Percentiles rank a stretch among this genome's conserved stretches.
phyloP scores from a whole-genome alignment of 2,113 vertebrate species.

The Odontophorus gujanensis region DNA sequence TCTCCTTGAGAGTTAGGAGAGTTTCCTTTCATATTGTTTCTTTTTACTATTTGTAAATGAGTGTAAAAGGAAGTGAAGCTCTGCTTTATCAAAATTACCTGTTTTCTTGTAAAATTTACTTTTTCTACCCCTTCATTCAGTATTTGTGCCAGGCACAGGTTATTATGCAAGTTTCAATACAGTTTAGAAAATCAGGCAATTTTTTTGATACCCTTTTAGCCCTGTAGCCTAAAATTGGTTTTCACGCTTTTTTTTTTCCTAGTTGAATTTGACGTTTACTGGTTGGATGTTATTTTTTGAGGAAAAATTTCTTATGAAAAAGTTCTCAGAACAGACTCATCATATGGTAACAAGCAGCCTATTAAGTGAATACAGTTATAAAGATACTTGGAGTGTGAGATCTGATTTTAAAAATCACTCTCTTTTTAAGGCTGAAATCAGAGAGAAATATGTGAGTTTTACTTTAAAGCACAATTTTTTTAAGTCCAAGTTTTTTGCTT shows the following conservation, averaged over 20 bases:
- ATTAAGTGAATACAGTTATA: neutral
- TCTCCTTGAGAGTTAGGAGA: neutral
- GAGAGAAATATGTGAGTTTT: neutral
- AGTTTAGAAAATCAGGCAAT: neutral
- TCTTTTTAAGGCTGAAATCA: neutral
- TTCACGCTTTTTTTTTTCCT: neutral
- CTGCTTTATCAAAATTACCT: neutral
- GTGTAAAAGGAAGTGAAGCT: neutral
- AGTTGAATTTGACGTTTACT: constrained; percentile 1
- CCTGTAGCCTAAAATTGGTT: neutral
- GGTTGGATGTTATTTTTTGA: neutral
- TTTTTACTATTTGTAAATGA: neutral
- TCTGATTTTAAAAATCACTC: neutral
- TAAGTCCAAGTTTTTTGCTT: neutral
- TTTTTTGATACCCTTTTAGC: neutral
- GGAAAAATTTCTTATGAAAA: neutral
- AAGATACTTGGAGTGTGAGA: neutral
- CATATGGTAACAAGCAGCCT: neutral
- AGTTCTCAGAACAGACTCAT: neutral
- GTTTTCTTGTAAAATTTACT: neutral
- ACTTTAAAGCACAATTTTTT: neutral
- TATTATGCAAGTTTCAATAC: neutral
- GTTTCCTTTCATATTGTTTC: neutral
- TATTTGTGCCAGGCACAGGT: neutral
- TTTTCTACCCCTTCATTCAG: neutral